These are phyloP conservation scores for Linepithema humile DNA, from an alignment of 1,140 invertebrate species.

Conservation along the genomic window DNA sequence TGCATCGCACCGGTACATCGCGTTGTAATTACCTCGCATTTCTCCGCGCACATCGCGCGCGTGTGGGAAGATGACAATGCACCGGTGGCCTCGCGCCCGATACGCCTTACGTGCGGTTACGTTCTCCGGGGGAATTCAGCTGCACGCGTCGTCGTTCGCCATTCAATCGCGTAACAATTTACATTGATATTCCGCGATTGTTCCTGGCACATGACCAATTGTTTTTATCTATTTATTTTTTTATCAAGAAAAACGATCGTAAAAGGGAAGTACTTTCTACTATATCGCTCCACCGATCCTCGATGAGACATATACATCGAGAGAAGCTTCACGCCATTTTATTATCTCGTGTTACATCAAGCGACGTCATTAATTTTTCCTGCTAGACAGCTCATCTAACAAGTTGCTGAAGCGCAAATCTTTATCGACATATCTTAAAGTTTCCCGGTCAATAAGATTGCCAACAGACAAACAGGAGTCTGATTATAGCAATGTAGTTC, in stretches of 20 bases:
- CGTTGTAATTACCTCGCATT: conserved; percentile 47
- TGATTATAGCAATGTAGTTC: background rate
- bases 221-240: conserved; percentile 24
- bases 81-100: conserved; percentile 74
- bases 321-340: conserved; percentile 6
- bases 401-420: conserved; percentile 10
- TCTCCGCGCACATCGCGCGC: conserved; percentile 55
- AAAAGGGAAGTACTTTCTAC: background rate
- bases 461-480: background rate
- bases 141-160: conserved; percentile 39
- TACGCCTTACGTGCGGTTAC: conserved; percentile 68
- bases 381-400: conserved; percentile 30
- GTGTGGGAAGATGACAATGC: conserved; percentile 77
- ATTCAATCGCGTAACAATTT: conserved; percentile 56
- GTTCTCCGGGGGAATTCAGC: conserved; percentile 60
- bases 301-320: background rate
- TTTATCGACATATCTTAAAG: conserved; percentile 22
- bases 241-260: conserved; percentile 11
- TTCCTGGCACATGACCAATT: conserved; percentile 52
- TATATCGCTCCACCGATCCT: background rate
- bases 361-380: conserved; percentile 40
- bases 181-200: conserved; percentile 65
- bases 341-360: conserved; percentile 20
- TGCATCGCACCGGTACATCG: background rate
- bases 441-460: conserved; percentile 38